These are phyloP conservation scores for Pachypeltis micranthus DNA, from an alignment of 1,140 invertebrate genomes.

Conservation along the genomic window DNA sequence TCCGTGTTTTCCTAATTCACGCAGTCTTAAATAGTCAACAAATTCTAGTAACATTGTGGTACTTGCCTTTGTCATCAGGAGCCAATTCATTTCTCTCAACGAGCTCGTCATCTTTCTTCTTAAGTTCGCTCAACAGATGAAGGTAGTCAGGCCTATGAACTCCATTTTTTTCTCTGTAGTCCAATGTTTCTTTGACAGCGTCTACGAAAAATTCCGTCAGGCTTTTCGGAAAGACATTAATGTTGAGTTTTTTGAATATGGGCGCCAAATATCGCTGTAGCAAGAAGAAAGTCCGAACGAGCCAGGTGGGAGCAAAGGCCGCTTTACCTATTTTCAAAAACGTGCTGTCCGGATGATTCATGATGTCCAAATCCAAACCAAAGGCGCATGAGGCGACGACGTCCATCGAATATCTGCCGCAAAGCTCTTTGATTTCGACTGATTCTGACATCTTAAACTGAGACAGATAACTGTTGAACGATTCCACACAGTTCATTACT, in stretches of 20 bases:
- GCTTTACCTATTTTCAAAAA: conserved; percentile 30
- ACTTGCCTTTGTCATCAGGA: background rate
- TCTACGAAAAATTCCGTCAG: conserved; percentile 33
- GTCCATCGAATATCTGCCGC: conserved; percentile 40
- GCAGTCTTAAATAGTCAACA: too few species aligned
- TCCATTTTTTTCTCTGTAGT: conserved; percentile 38
- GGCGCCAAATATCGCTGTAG: background rate
- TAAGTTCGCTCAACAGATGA: conserved; percentile 41
- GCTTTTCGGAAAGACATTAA: background rate
- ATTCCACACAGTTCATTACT: conserved; percentile 34
- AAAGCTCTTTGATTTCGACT: conserved; percentile 39
- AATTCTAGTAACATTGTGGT: too few species aligned
- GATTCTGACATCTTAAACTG: conserved; percentile 13
- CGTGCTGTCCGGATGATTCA: conserved; percentile 39
- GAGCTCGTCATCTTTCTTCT: conserved; percentile 27
- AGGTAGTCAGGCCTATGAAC: conserved; percentile 42
- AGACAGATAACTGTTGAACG: conserved; percentile 33
- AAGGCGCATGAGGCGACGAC: conserved; percentile 45
- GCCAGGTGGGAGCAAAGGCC: conserved; percentile 38
- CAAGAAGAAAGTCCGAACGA: too few species aligned
- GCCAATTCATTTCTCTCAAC: background rate
- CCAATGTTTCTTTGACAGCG: conserved; percentile 41
- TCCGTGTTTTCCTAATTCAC: too few species aligned
- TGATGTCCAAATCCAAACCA: conserved; percentile 41
- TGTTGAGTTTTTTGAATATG: background rate